These are phyloP conservation scores for Gopherus evgoodei DNA, from an alignment of 2,113 vertebrate species.

Conservation along the genomic window DNA sequence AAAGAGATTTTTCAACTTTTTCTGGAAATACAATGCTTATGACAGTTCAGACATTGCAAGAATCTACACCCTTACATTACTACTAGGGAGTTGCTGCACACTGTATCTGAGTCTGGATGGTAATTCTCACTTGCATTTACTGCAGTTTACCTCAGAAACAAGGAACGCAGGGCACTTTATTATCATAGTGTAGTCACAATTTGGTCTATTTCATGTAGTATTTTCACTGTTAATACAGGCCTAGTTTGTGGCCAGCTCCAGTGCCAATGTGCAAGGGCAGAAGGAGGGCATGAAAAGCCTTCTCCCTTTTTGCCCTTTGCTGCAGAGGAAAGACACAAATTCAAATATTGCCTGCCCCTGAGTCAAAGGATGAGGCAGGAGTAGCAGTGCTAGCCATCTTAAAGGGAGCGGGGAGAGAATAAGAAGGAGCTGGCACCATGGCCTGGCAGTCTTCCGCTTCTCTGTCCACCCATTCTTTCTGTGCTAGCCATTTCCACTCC, in stretches of 20 bases:
- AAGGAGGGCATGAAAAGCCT: rapidly evolving
- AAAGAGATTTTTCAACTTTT: background rate
- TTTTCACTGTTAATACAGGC: background rate
- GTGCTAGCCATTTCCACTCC: background rate
- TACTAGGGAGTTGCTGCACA: no score
- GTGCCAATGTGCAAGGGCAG: no score
- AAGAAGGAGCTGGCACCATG: background rate
- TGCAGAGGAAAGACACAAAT: background rate
- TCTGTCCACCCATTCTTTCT: background rate
- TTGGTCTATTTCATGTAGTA: background rate
- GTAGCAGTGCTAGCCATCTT: background rate
- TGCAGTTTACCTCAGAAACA: background rate
- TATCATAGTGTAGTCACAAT: background rate
- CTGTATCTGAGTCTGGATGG: no score
- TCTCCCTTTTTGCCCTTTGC: background rate
- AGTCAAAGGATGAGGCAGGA: background rate
- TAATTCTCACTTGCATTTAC: background rate
- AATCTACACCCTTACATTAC: no score
- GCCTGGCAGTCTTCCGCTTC: background rate
- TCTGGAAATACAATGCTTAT: no score
- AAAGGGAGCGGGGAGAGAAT: no score
- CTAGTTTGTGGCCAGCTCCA: background rate
- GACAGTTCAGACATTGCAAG: no score
- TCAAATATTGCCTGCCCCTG: background rate
- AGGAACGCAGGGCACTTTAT: background rate